These are phyloP conservation scores for Brachionus asplanchnoidis DNA, from an alignment of 1,140 invertebrate genomes.

Conservation along the genomic window DNA sequence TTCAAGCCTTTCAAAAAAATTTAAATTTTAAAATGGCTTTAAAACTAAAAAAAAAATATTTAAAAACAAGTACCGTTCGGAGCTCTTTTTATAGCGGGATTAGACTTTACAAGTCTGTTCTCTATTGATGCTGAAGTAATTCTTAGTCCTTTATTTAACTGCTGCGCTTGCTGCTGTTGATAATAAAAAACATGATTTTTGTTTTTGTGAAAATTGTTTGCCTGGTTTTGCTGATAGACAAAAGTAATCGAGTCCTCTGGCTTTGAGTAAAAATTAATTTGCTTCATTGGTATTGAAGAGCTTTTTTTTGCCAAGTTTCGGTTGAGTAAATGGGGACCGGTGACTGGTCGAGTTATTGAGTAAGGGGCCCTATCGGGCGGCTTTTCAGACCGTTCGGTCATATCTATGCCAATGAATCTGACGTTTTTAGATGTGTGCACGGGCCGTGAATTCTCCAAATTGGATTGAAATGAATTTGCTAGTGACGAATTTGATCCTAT, in stretches of 20 bases:
- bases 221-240: background rate
- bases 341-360: background rate
- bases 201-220: background rate
- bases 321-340: background rate
- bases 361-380: background rate
- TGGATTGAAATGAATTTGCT: background rate
- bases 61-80: background rate
- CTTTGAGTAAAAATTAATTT: background rate
- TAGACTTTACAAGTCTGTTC: constrained; percentile 12
- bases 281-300: background rate
- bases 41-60: background rate
- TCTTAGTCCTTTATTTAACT: background rate
- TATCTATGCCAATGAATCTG: constrained; percentile 12
- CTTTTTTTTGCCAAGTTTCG: background rate
- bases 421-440: constrained; percentile 34
- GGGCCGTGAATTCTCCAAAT: background rate
- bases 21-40: background rate
- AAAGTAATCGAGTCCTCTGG: background rate
- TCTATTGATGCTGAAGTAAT: constrained; percentile 23
- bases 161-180: constrained; percentile 3
- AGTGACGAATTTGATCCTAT: background rate
- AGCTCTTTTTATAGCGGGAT: background rate
- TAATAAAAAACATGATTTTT: constrained; percentile 28
- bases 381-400: background rate
- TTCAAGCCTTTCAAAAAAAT: background rate